Percentiles rank a stretch among this genome's conserved stretches.
These are phyloP conservation scores for Sisor rabdophorus DNA, from an alignment of 2,113 vertebrate species.

Conservation along the genomic window DNA sequence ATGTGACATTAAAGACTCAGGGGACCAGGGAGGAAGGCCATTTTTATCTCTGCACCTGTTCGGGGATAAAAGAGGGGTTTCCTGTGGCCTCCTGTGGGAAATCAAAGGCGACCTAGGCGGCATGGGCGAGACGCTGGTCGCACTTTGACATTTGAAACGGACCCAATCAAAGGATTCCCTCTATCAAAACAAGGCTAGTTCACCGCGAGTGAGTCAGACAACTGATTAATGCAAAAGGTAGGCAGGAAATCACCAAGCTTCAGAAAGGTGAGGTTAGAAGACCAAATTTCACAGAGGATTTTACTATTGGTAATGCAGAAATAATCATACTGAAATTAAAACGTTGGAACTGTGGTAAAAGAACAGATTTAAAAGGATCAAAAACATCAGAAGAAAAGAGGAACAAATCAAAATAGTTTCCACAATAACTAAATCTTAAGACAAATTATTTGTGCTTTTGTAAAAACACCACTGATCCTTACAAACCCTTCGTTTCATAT, in stretches of 20 bases:
- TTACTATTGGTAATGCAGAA: background rate
- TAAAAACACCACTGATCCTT: background rate
- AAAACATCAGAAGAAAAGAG: background rate
- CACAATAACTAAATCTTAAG: background rate
- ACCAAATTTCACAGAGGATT: background rate
- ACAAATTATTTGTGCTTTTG: no score
- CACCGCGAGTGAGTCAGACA: slow-evolving; percentile 5
- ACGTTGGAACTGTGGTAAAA: background rate
- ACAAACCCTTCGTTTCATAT: background rate
- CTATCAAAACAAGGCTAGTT: slow-evolving; percentile 32
- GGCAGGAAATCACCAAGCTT: slow-evolving; percentile 13
- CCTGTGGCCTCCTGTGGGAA: slow-evolving; percentile 45
- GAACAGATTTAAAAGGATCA: background rate
- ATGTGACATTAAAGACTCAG: slow-evolving; percentile 16
- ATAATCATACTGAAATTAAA: background rate
- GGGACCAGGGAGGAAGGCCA: slow-evolving; percentile 21
- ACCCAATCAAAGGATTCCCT: slow-evolving; percentile 39
- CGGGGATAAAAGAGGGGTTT: slow-evolving; percentile 41
- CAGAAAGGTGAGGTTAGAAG: background rate
- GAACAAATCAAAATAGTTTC: background rate
- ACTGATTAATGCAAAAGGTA: slow-evolving; percentile 23
- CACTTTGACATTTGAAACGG: slow-evolving; percentile 43
- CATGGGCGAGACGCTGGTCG: slow-evolving; percentile 17
- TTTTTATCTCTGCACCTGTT: slow-evolving; percentile 50
- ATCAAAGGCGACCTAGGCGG: slow-evolving; percentile 38